phyloP scores from a whole-genome alignment of 2,113 vertebrate genomes.

The Lichenostomus cassidix region DNA sequence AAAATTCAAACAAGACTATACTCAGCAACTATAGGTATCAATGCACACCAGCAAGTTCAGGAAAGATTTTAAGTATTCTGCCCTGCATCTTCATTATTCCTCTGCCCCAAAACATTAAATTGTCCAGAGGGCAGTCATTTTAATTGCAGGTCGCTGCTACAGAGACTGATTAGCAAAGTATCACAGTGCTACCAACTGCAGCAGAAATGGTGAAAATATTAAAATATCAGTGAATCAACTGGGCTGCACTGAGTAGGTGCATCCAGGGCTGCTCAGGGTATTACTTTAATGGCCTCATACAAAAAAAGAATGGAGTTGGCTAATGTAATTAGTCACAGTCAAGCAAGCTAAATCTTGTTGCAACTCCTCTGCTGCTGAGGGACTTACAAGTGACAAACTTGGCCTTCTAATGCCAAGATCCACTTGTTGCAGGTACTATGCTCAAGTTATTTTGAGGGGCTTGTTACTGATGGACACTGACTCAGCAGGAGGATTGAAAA shows the following conservation, averaged over 20 bases:
- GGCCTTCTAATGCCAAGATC: background rate
- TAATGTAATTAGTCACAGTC: constrained; percentile 23
- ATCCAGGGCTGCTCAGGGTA: background rate
- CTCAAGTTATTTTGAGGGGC: background rate
- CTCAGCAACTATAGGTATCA: background rate
- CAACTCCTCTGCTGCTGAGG: background rate
- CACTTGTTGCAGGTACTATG: background rate
- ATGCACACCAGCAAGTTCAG: background rate
- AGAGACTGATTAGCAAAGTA: background rate
- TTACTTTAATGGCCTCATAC: background rate
- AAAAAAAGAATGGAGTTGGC: background rate
- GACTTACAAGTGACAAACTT: background rate
- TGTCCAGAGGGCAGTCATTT: background rate
- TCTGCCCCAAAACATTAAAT: background rate
- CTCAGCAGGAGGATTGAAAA: constrained; percentile 12
- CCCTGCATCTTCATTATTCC: background rate
- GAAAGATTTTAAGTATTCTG: background rate
- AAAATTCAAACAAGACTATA: constrained; percentile 16
- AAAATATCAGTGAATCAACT: background rate
- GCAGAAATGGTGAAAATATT: background rate
- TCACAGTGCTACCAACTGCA: background rate
- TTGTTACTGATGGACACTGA: background rate
- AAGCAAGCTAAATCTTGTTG: background rate
- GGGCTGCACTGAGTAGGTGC: background rate
- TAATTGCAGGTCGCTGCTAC: background rate